A percentile compares a stretch with the other conserved stretches of the same genome.
Evolutionary conservation across 2,797 vertebrate species (phyloP).

Genomic region (Myotis findleyi): DNA sequence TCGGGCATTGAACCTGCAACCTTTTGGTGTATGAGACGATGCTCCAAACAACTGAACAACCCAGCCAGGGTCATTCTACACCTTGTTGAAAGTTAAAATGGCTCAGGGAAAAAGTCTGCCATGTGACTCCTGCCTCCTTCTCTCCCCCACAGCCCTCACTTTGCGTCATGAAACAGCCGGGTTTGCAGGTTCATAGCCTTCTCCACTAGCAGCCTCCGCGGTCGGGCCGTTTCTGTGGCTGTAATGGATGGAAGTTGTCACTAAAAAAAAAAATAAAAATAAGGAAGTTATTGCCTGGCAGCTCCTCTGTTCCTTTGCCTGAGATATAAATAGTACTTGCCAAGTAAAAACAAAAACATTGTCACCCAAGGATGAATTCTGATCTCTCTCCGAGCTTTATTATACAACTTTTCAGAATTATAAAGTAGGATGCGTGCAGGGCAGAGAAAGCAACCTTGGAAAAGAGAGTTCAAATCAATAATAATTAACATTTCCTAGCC

Average conservation of each 20-base stretch:
- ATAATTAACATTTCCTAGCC: slow-evolving; percentile 70
- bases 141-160: not conserved
- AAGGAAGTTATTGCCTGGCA: not conserved
- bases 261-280: not conserved
- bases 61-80: not conserved
- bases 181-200: not conserved
- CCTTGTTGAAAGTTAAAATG: slow-evolving; percentile 34
- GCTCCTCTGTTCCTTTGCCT: slow-evolving; percentile 35
- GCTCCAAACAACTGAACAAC: not conserved
- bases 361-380: not conserved
- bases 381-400: slow-evolving; percentile 2
- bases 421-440: not conserved
- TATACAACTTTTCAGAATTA: slow-evolving; percentile 51
- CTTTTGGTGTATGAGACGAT: not conserved
- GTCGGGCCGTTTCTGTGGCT: not conserved
- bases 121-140: not conserved
- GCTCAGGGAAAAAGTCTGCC: not conserved
- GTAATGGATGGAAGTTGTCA: not conserved
- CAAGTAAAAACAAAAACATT: slow-evolving; percentile 31
- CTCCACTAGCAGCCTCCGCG: not conserved
- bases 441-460: slow-evolving; percentile 60
- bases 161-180: not conserved
- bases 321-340: slow-evolving; percentile 62
- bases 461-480: slow-evolving; percentile 75
- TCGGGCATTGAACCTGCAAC: not conserved